A percentile compares a stretch with the other conserved stretches of the same genome.
These are phyloP conservation scores for Hiodon tergisus DNA, from an alignment of 2,113 vertebrate species.

Conservation along the genomic window DNA sequence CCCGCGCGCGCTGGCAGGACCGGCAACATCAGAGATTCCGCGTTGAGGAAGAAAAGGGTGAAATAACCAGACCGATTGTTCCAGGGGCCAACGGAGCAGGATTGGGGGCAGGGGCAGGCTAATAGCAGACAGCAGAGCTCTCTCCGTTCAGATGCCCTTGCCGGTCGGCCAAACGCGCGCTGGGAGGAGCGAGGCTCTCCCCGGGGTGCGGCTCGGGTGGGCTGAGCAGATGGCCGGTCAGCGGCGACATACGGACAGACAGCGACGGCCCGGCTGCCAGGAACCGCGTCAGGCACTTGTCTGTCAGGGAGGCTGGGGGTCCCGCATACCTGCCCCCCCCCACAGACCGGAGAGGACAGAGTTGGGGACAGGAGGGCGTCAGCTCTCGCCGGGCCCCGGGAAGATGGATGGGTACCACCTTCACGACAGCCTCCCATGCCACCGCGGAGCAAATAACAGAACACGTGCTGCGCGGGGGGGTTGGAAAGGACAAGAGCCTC, in stretches of 20 bases:
- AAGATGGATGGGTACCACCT: conserved; percentile 6
- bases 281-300: neutral
- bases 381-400: neutral
- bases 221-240: conserved; percentile 32
- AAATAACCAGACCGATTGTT: neutral
- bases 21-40: too few species aligned
- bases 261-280: conserved; percentile 12
- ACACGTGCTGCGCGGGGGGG: neutral
- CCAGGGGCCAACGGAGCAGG: neutral
- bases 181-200: conserved; percentile 1
- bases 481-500: neutral
- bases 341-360: neutral
- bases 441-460: too few species aligned
- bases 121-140: neutral
- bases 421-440: neutral
- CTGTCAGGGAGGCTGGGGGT: neutral
- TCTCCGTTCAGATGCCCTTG: neutral
- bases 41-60: neutral
- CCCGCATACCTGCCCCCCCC: neutral
- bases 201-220: conserved; percentile 26
- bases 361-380: neutral
- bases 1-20: too few species aligned
- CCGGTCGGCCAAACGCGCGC: neutral
- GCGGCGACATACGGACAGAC: conserved; percentile 4
- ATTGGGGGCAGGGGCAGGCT: neutral